A percentile compares a stretch with the other conserved stretches of the same genome.
Evolutionary conservation across 1,140 invertebrate species (phyloP).

Genomic region (Meloidogyne hapla): DNA sequence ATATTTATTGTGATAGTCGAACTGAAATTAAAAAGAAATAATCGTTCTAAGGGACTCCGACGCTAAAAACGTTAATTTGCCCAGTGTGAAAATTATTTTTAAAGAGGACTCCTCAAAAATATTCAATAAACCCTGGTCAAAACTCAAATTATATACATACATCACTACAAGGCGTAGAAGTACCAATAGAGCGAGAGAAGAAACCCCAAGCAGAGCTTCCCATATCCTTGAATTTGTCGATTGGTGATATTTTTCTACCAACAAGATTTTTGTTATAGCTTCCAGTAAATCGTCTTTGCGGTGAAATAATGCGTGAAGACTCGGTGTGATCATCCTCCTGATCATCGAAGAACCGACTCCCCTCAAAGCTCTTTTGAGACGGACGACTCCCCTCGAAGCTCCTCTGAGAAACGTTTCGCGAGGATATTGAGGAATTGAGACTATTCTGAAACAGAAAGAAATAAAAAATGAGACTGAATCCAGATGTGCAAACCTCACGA

Average conservation of each 20-base stretch:
- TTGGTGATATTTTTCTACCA: constrained; percentile 21
- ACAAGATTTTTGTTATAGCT: background rate
- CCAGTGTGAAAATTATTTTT: no score
- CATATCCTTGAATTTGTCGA: constrained; percentile 36
- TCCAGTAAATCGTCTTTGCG: constrained; percentile 13
- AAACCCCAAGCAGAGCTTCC: constrained; percentile 24
- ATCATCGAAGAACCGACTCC: constrained; percentile 15
- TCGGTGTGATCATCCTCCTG: constrained; percentile 47
- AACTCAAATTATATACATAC: background rate
- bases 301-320: constrained; percentile 42
- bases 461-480: no score
- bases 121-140: background rate
- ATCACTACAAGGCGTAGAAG: constrained; percentile 33
- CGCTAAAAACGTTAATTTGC: background rate
- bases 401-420: no score
- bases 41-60: no score
- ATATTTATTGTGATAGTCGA: background rate
- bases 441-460: no score
- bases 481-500: no score
- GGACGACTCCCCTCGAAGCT: no score
- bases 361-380: no score
- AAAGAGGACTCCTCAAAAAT: background rate
- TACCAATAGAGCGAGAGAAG: constrained; percentile 28
- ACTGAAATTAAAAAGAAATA: constrained; percentile 16
- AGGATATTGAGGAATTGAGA: no score